Percentiles rank a stretch among this genome's conserved stretches.
These are phyloP conservation scores for Tadarida brasiliensis DNA, from an alignment of 2,797 vertebrate genomes.

Conservation along the genomic window DNA sequence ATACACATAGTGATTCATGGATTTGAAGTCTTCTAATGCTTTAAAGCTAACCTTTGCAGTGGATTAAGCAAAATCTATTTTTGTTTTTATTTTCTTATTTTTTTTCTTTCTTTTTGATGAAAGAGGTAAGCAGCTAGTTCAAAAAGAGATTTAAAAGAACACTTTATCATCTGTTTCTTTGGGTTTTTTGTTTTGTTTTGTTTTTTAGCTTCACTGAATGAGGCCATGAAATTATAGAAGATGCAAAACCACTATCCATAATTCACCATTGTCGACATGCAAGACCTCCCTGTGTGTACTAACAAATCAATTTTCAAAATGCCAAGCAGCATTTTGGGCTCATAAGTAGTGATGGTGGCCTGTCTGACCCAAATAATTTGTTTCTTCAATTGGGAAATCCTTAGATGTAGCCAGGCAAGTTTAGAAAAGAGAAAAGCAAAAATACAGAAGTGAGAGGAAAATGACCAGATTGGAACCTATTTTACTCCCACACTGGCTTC, in stretches of 20 bases:
- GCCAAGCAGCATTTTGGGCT: slow-evolving; percentile 77
- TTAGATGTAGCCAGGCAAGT: slow-evolving; percentile 71
- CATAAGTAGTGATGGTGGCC: slow-evolving; percentile 80
- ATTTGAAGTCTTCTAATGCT: slow-evolving; percentile 46
- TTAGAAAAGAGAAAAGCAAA: slow-evolving; percentile 38
- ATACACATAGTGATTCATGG: not conserved
- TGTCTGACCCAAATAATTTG: slow-evolving; percentile 79
- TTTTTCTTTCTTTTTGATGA: slow-evolving; percentile 12
- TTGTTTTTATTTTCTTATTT: not conserved
- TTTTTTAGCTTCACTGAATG: slow-evolving; percentile 69
- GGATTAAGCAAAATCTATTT: not conserved
- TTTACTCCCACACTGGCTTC: not conserved
- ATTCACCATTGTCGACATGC: slow-evolving; percentile 85
- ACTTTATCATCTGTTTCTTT: not conserved
- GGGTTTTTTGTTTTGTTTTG: not conserved
- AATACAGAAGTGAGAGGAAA: not conserved
- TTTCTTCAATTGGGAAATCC: slow-evolving; percentile 66
- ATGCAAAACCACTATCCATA: slow-evolving; percentile 87
- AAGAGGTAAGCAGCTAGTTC: slow-evolving; percentile 9
- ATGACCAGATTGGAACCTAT: not conserved
- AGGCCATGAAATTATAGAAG: slow-evolving; percentile 84
- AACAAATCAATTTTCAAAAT: slow-evolving; percentile 83
- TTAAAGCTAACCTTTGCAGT: slow-evolving; percentile 50
- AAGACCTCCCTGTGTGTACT: slow-evolving; percentile 77
- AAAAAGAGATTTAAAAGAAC: not conserved